Evolutionary conservation across 2,113 vertebrate genomes (phyloP).

Genomic region (Amblyornis subalaris): DNA sequence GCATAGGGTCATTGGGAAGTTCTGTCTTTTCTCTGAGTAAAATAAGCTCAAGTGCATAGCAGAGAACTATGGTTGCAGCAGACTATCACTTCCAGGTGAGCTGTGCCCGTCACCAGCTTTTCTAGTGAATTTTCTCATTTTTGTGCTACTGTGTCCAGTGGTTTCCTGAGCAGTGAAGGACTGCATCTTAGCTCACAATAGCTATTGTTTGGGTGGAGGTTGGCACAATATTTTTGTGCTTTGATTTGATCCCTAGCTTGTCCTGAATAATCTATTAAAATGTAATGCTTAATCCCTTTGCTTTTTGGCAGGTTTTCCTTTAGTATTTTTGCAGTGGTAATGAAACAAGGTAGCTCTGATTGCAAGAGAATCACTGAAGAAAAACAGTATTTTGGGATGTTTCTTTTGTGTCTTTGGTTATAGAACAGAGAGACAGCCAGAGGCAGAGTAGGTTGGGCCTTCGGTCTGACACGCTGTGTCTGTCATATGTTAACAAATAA

Average conservation of each 20-base stretch:
- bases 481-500: background rate
- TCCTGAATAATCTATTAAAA: background rate
- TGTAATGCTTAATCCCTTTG: background rate
- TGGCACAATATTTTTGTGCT: background rate
- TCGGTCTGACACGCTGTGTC: background rate
- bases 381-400: background rate
- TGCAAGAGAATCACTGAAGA: background rate
- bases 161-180: background rate
- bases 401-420: background rate
- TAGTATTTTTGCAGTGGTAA: background rate
- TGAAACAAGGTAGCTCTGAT: background rate
- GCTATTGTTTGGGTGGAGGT: background rate
- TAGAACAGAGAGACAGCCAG: background rate
- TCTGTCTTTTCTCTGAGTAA: background rate
- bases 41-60: background rate
- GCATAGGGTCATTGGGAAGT: background rate
- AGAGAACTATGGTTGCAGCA: background rate
- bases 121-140: background rate
- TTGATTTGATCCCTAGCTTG: background rate
- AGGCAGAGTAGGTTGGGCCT: background rate
- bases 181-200: constrained; percentile 4
- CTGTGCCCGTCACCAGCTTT: background rate
- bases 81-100: background rate
- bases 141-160: background rate
- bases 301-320: background rate